Percentiles rank a stretch among this genome's conserved stretches.
phyloP scores from a whole-genome alignment of 1,140 invertebrate genomes.

The Rhopalosiphum maidis region DNA sequence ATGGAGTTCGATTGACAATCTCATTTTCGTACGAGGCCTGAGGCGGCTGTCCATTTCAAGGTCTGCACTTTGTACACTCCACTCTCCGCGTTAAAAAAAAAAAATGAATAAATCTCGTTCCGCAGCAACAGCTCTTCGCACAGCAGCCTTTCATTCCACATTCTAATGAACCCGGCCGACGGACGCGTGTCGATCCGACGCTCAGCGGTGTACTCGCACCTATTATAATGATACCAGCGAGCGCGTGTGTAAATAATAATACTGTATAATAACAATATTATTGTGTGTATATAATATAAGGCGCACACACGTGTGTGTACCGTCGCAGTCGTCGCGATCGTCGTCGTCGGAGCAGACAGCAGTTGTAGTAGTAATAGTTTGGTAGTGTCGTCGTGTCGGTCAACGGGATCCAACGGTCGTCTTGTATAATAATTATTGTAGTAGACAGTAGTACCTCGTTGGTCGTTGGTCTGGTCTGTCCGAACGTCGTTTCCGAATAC shows the following conservation, averaged over 20 bases:
- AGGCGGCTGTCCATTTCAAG: slow-evolving; percentile 54
- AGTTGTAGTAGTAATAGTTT: not conserved
- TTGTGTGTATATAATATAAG: not conserved
- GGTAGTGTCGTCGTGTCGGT: not conserved
- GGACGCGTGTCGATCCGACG: slow-evolving; percentile 39
- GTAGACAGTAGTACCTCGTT: not conserved
- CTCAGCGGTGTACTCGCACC: not conserved
- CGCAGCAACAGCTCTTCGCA: slow-evolving; percentile 54
- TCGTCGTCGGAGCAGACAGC: not conserved
- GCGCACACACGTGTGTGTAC: not conserved
- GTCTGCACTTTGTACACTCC: slow-evolving; percentile 35
- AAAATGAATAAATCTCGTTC: slow-evolving; percentile 49
- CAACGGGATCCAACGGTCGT: not conserved
- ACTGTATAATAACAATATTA: not conserved
- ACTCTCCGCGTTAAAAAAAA: slow-evolving; percentile 24
- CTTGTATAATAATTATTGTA: not conserved
- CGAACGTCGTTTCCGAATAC: not conserved
- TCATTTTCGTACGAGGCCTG: slow-evolving; percentile 53
- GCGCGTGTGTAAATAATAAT: not conserved
- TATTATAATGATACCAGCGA: not conserved
- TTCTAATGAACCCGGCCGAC: slow-evolving; percentile 46
- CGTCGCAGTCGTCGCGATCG: not conserved
- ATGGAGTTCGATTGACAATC: slow-evolving; percentile 43
- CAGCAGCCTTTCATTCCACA: slow-evolving; percentile 53
- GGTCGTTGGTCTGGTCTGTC: not conserved